phyloP scores from a whole-genome alignment of 2,888 invertebrate genomes.

The Timandra comae region DNA sequence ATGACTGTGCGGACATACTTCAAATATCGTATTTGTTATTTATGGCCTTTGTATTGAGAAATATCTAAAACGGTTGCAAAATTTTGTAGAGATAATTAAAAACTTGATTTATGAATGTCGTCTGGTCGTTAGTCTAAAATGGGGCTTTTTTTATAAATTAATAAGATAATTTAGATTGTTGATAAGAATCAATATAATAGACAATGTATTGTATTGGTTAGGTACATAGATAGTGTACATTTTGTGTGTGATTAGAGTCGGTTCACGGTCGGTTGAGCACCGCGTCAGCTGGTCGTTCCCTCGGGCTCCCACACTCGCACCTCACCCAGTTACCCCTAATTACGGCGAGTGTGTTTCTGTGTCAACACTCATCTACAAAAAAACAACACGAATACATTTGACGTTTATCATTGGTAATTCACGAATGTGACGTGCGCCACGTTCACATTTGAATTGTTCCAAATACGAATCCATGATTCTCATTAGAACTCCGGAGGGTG shows the following conservation, averaged over 20 bases:
- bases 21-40: constrained; percentile 59
- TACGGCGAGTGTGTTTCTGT: constrained; percentile 55
- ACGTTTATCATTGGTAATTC: constrained; percentile 3
- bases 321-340: constrained; percentile 49
- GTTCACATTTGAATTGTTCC: constrained; percentile 6
- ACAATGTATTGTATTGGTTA: constrained; percentile 24
- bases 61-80: constrained; percentile 39
- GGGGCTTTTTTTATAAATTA: constrained; percentile 18
- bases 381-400: constrained; percentile 23
- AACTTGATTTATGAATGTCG: constrained; percentile 42
- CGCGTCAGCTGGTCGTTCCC: constrained; percentile 51
- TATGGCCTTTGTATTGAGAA: constrained; percentile 55
- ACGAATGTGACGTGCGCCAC: background rate
- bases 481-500: constrained; percentile 15
- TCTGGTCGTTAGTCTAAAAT: constrained; percentile 22
- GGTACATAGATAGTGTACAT: constrained; percentile 20
- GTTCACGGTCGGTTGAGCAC: constrained; percentile 36
- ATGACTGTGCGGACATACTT: constrained; percentile 53
- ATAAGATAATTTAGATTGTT: constrained; percentile 17
- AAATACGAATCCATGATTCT: constrained; percentile 8
- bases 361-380: constrained; percentile 41
- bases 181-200: constrained; percentile 8
- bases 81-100: constrained; percentile 36
- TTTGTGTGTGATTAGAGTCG: constrained; percentile 41
- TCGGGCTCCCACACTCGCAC: constrained; percentile 38